Evolutionary conservation across 1,140 invertebrate genomes (phyloP).

Genomic region (Drosophila teissieri): DNA sequence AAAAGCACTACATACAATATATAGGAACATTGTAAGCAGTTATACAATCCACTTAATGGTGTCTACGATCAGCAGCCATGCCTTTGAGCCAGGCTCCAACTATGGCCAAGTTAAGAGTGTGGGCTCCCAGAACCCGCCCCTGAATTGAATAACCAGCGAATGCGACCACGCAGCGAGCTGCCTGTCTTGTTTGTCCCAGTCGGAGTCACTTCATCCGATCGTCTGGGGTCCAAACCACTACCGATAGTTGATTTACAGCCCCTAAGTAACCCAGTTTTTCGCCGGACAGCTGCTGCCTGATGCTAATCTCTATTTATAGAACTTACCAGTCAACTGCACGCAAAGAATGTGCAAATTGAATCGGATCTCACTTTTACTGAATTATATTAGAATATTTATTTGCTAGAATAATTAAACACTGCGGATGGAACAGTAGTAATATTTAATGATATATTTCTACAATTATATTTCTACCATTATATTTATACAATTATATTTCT

Average conservation of each 20-base stretch:
- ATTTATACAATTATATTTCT: too few species aligned
- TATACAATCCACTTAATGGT: slow-evolving; percentile 55
- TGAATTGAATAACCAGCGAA: slow-evolving; percentile 19
- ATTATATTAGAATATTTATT: background rate
- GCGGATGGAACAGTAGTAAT: too few species aligned
- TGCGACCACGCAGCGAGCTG: slow-evolving; percentile 39
- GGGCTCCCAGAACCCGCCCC: slow-evolving; percentile 47
- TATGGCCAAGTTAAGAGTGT: slow-evolving; percentile 31
- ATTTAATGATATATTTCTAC: too few species aligned
- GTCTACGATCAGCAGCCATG: slow-evolving; percentile 23
- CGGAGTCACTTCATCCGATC: slow-evolving; percentile 43
- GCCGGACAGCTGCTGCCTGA: slow-evolving; percentile 56
- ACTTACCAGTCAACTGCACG: slow-evolving; percentile 32
- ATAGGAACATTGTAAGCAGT: slow-evolving; percentile 51
- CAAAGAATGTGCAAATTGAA: slow-evolving; percentile 11
- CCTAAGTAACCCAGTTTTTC: slow-evolving; percentile 66
- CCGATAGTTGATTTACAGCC: slow-evolving; percentile 41
- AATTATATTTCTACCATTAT: too few species aligned
- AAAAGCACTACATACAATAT: slow-evolving; percentile 12
- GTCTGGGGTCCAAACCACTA: slow-evolving; percentile 10
- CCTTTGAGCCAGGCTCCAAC: slow-evolving; percentile 21
- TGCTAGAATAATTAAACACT: too few species aligned
- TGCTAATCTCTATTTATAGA: slow-evolving; percentile 77
- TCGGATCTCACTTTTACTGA: background rate
- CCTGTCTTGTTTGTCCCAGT: slow-evolving; percentile 65